These are phyloP conservation scores for Chlorospingus semifuscus DNA, from an alignment of 2,797 vertebrate species.

Conservation along the genomic window DNA sequence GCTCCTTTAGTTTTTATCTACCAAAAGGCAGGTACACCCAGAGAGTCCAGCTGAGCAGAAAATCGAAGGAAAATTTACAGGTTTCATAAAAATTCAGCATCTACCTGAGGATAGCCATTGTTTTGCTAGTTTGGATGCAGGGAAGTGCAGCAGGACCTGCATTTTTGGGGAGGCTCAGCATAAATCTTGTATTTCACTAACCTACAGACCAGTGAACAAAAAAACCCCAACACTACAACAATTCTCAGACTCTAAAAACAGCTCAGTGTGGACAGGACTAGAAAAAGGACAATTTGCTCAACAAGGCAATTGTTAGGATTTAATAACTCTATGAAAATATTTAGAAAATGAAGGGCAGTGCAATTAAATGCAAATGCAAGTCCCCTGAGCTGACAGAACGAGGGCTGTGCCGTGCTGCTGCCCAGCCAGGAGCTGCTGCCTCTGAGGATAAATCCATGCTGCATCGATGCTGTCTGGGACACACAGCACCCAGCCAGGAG, in stretches of 20 bases:
- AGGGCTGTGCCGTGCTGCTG: fast-evolving
- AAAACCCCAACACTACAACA: background rate
- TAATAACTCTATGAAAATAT: background rate
- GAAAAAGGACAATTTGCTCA: background rate
- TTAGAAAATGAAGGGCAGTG: background rate
- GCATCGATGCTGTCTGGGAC: background rate
- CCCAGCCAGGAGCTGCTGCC: background rate
- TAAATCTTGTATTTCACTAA: background rate
- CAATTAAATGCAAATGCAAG: background rate
- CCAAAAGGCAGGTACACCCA: background rate
- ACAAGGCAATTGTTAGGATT: background rate
- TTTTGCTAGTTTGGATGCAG: background rate
- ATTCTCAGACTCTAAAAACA: background rate
- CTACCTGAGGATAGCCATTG: background rate
- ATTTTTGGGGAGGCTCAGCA: background rate
- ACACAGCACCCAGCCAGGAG: background rate
- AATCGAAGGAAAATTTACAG: fast-evolving
- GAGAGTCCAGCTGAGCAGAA: background rate
- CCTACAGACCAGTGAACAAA: background rate
- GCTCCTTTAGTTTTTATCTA: fast-evolving
- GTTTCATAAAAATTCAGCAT: background rate
- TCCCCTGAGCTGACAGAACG: background rate
- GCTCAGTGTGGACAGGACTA: background rate
- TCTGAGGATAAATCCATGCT: background rate
- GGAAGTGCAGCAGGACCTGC: background rate